Evolutionary conservation across 2,888 invertebrate species (phyloP).

Genomic region (Hirtodrosophila confusa): DNA sequence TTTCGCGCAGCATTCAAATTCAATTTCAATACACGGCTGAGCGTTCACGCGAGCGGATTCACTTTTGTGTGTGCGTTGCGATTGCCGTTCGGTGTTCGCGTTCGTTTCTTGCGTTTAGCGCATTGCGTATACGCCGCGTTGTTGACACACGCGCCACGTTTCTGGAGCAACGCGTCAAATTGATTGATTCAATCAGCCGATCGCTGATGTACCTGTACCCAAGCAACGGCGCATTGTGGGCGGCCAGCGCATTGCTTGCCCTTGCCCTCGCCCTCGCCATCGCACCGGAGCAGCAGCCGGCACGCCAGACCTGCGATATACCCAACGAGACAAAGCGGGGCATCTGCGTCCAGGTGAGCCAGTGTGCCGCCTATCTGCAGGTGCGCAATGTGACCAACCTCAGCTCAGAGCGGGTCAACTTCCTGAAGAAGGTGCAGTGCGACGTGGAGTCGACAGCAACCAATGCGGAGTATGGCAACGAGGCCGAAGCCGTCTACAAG

Average conservation of each 20-base stretch:
- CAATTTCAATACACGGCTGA: slow-evolving; percentile 72
- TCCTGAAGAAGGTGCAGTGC: slow-evolving; percentile 83
- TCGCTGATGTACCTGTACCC: slow-evolving; percentile 45
- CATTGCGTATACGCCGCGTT: slow-evolving; percentile 12
- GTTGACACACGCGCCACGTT: slow-evolving; percentile 33
- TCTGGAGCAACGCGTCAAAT: slow-evolving; percentile 17
- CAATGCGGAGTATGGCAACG: neutral
- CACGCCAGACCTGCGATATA: slow-evolving; percentile 77
- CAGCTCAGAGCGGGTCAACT: slow-evolving; percentile 80
- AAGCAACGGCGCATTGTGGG: slow-evolving; percentile 44
- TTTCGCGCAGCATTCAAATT: slow-evolving; percentile 66
- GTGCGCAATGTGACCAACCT: slow-evolving; percentile 77
- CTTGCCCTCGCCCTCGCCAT: slow-evolving; percentile 26
- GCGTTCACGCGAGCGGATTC: slow-evolving; percentile 70
- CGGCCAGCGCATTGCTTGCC: slow-evolving; percentile 46
- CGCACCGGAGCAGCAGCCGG: slow-evolving; percentile 12
- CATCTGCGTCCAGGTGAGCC: slow-evolving; percentile 72
- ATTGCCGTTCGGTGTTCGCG: slow-evolving; percentile 27
- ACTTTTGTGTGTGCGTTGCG: slow-evolving; percentile 33
- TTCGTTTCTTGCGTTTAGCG: slow-evolving; percentile 56
- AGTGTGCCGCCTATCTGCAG: slow-evolving; percentile 80
- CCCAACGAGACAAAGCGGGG: slow-evolving; percentile 82
- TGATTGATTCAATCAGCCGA: slow-evolving; percentile 26
- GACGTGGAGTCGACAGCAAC: slow-evolving; percentile 42
- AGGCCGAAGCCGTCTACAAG: slow-evolving; percentile 27